Evolutionary conservation across 1,140 invertebrate species (phyloP), one percentile per base, ranked within the genome.

Genomic region (Heliconius hermathena): DNA sequence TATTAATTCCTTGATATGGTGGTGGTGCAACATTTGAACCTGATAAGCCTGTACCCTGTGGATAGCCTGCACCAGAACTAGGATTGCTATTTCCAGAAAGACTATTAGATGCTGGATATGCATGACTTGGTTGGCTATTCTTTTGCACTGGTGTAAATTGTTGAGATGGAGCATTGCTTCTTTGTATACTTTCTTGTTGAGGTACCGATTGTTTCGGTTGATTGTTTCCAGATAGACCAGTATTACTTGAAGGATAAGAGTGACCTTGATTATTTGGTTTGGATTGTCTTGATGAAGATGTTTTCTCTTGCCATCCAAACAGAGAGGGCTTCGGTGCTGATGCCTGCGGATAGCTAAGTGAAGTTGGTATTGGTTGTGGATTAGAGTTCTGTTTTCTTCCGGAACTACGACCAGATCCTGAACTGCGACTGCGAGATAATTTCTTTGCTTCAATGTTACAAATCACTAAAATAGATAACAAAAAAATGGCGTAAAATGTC

Each of bases 201-300:
- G 81, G 73, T 54, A 82, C 70, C 26, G 85, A 73, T 77, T 86
- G 86, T 81, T 91, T 92, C 20, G 86, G 83, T 81, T 84, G 85
- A 82, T 79, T 87, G 73, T 84, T 88, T 36, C 91, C 92, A 76
- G 91, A 94, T 41, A 93, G 80, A 16, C 92, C 91, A 29, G 92
- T 93, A 60, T 92, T 85, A 81, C 92, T 94, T 22, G 92, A 92
- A 75, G 93, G 92, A 85, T 93, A 94, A 16, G 91, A 91, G 84
- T 93, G 93, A 73, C 84, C 88, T 81, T 90, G 86, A 52, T 88
- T 87, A 76, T 74, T 87, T 71, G 90, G 84, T 29, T 87, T 90
- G 3, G 88, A 84, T 80, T 60, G 54, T 26, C 54, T 60, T 60
- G 54, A 60, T 20, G 54, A 60, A 60, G 54, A 60, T 11, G 93